Evolutionary conservation across 53 echinoderm and acorn worm genomes (phyloP).

Genomic region (Paracentrotus lividus): DNA sequence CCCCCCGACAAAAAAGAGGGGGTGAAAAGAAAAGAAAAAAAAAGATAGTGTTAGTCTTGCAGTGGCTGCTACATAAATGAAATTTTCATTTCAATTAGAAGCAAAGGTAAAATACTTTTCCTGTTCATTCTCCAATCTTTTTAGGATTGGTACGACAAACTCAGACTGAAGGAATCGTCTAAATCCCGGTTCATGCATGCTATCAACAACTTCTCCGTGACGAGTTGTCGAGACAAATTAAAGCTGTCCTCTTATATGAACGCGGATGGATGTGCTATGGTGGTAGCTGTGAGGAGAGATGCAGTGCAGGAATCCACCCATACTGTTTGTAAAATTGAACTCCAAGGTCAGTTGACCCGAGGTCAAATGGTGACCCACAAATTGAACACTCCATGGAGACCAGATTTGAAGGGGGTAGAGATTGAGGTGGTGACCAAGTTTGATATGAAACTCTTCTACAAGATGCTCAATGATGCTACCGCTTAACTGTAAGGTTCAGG

Average conservation of each 20-base stretch:
- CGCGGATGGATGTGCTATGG: constrained; percentile 75
- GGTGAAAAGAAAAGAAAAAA: too few species aligned
- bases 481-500: too few species aligned
- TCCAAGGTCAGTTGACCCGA: constrained; percentile 68
- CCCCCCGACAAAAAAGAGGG: too few species aligned
- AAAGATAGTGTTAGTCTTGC: too few species aligned
- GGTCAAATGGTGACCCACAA: constrained; percentile 73
- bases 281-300: constrained; percentile 51
- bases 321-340: constrained; percentile 72
- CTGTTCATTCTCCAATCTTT: background rate
- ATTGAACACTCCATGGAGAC: constrained; percentile 23
- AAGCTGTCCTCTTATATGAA: constrained; percentile 41
- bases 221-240: background rate
- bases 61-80: too few species aligned
- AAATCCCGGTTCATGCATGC: constrained; percentile 70
- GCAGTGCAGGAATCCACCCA: constrained; percentile 61
- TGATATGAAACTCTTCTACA: constrained; percentile 26
- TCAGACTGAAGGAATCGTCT: constrained; percentile 29
- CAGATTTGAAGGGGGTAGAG: background rate
- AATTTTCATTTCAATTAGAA: too few species aligned
- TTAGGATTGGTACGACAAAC: constrained; percentile 79
- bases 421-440: constrained; percentile 48
- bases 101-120: too few species aligned
- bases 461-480: constrained; percentile 38
- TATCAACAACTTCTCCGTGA: constrained; percentile 19